A percentile compares a stretch with the other conserved stretches of the same genome.
phyloP scores from a whole-genome alignment of 35 echinoderm and acorn worm species.

The Heliocidaris tuberculata region DNA sequence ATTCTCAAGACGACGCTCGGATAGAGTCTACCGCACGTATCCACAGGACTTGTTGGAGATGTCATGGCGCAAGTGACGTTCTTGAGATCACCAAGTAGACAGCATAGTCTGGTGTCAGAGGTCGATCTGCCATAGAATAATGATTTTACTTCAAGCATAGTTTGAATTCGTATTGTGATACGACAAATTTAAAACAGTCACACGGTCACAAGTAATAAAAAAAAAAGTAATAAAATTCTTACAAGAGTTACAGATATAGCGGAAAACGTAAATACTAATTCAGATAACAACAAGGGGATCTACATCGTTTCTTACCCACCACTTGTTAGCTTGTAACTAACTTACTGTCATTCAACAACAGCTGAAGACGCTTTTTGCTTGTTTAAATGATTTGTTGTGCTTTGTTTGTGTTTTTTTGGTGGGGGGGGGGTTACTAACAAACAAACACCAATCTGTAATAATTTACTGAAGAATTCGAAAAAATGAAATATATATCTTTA shows the following conservation, averaged over 20 bases:
- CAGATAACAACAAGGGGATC: no score
- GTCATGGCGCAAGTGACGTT: neutral
- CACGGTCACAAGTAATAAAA: neutral
- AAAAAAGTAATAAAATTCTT: no score
- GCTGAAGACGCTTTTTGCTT: neutral
- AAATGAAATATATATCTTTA: no score
- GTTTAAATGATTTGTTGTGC: neutral
- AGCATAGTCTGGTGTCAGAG: slow-evolving; percentile 50
- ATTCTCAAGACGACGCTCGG: slow-evolving; percentile 16
- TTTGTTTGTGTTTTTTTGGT: neutral
- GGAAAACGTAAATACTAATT: no score
- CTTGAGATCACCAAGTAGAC: slow-evolving; percentile 15
- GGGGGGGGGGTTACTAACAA: neutral
- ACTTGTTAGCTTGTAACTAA: neutral
- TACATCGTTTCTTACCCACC: no score
- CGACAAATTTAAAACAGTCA: neutral
- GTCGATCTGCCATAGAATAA: slow-evolving; percentile 37
- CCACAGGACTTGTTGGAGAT: slow-evolving; percentile 32
- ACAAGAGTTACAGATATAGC: no score
- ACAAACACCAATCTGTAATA: no score
- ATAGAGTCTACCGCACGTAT: slow-evolving; percentile 41
- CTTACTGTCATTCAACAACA: neutral
- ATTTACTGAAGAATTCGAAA: no score
- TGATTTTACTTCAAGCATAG: neutral
- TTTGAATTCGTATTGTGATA: neutral